Evolutionary conservation across 92 coral and sea anemone genomes (phyloP).

Genomic region (Parazoanthus swiftii): DNA sequence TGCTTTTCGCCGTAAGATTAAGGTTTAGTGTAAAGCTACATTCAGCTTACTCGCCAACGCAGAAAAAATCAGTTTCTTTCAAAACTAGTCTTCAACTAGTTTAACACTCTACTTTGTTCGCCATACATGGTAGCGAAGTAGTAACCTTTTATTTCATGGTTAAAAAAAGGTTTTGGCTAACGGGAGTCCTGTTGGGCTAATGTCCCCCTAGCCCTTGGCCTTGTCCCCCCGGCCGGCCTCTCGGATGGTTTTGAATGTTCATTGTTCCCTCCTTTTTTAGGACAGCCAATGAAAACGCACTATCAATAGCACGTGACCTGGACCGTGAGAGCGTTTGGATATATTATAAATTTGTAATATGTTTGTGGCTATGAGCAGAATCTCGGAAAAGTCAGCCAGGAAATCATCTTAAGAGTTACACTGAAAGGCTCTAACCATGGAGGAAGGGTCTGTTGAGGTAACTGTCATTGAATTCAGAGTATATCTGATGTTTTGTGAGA

Average conservation of each 20-base stretch:
- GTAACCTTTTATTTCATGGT: no score
- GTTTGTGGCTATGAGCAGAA: conserved; percentile 51
- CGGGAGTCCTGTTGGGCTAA: no score
- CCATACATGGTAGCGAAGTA: no score
- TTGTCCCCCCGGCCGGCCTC: no score
- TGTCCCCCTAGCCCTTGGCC: no score
- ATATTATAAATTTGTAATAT: conserved; percentile 80
- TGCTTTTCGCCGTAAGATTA: no score
- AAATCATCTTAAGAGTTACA: neutral
- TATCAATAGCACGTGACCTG: conserved; percentile 53
- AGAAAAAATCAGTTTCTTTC: no score
- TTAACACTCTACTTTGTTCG: no score
- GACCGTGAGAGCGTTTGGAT: conserved; percentile 73
- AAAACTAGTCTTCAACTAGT: no score
- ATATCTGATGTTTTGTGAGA: neutral
- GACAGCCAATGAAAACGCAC: conserved; percentile 61
- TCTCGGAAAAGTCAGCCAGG: conserved; percentile 19
- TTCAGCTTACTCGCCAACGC: no score
- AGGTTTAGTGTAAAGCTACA: no score
- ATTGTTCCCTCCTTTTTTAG: conserved; percentile 64
- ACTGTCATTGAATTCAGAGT: neutral
- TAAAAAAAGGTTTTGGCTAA: no score
- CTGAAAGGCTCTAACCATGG: conserved; percentile 46
- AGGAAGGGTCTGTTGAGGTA: conserved; percentile 74
- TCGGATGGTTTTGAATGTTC: conserved; percentile 43